These are phyloP conservation scores for Lampropteryx suffumata DNA, from an alignment of 2,888 invertebrate species.

Conservation along the genomic window DNA sequence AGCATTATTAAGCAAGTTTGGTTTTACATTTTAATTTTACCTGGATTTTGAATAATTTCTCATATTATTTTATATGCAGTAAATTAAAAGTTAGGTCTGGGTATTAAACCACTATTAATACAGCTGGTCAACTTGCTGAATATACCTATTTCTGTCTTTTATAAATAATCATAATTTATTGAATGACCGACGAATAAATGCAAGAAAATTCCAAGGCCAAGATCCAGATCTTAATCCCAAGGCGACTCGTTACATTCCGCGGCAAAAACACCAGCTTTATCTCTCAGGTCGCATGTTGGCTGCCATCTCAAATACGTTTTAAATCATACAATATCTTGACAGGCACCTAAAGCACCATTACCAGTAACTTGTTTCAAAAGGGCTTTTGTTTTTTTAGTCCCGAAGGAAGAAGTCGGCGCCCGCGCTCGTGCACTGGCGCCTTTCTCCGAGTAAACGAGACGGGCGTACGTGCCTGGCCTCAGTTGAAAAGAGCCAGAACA, in stretches of 20 bases:
- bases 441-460: constrained; percentile 68
- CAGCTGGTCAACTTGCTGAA: too few relatives aligned
- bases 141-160: too few relatives aligned
- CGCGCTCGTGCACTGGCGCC: constrained; percentile 76
- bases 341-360: constrained; percentile 69
- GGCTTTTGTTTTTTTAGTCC: constrained; percentile 77
- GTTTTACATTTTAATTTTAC: too few relatives aligned
- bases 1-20: too few relatives aligned
- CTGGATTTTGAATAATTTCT: too few relatives aligned
- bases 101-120: too few relatives aligned
- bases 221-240: constrained; percentile 28
- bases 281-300: constrained; percentile 36
- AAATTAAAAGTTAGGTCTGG: too few relatives aligned
- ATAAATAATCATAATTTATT: constrained; percentile 14
- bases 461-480: constrained; percentile 29
- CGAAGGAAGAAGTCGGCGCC: constrained; percentile 77
- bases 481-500: constrained; percentile 59
- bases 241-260: constrained; percentile 20
- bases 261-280: constrained; percentile 42
- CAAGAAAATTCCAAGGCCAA: constrained; percentile 26
- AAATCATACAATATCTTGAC: constrained; percentile 70
- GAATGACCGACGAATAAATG: constrained; percentile 25
- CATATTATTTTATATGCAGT: too few relatives aligned
- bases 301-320: constrained; percentile 56
- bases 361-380: constrained; percentile 76